Conservation (phyloP, 2,797 vertebrate species). For the Mastacembelus armatus region DNA sequence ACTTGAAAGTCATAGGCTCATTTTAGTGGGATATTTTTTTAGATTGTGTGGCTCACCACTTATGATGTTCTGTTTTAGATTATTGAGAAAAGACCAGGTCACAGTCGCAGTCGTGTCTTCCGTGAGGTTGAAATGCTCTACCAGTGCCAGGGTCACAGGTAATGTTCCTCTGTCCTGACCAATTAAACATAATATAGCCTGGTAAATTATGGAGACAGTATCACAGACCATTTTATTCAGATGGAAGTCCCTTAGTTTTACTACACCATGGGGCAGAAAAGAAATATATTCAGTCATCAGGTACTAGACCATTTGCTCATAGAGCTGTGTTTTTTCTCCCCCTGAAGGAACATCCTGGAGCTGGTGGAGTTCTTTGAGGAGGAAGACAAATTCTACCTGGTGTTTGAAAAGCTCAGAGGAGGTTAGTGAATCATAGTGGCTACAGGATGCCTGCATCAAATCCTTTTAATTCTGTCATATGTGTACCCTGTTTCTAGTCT, state of each 20-base stretch:
- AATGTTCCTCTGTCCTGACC: conserved; percentile 25
- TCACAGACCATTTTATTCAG: not conserved
- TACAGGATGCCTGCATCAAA: not conserved
- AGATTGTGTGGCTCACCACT: not conserved
- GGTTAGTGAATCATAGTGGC: conserved; percentile 76
- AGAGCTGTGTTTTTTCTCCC: not conserved
- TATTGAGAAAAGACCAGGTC: conserved; percentile 95
- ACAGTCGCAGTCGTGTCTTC: conserved; percentile 95
- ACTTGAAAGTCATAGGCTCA: not conserved
- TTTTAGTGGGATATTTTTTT: conserved; percentile 6
- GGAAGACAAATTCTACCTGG: conserved; percentile 98
- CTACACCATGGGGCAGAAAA: not conserved
- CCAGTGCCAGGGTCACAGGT: conserved; percentile 99
- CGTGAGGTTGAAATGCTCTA: conserved; percentile 99
- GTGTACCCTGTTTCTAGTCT: not conserved
- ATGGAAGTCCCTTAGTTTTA: not conserved
- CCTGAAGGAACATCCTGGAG: conserved; percentile 93
- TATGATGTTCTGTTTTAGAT: conserved; percentile 84
- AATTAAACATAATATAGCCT: conserved; percentile 4
- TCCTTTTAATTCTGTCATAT: conserved; percentile 13
- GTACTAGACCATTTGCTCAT: not conserved
- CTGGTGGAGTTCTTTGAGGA: conserved; percentile 99
- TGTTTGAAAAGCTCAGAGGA: conserved; percentile 97
- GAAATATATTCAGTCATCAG: not conserved
- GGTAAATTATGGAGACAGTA: not conserved